Conservation (phyloP, 2,888 invertebrate species). For the Eurytoma adleriae region DNA sequence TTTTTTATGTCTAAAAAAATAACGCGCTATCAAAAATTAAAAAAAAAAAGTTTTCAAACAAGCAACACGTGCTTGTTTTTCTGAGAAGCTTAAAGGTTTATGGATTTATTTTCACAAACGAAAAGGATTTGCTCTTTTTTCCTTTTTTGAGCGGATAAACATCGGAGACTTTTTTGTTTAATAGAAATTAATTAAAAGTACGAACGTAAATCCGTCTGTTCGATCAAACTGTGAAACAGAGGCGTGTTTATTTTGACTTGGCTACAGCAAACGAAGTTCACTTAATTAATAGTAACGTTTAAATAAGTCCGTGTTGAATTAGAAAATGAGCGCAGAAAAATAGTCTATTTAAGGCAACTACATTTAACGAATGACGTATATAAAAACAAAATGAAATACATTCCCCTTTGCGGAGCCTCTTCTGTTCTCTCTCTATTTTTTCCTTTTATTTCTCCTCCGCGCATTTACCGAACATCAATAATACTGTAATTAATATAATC, state of each 20-base stretch:
- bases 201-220: background rate
- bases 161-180: background rate
- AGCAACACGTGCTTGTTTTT: no score
- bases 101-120: background rate
- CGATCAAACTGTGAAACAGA: background rate
- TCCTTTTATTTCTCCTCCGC: no score
- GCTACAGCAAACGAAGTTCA: constrained; percentile 21
- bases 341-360: constrained; percentile 13
- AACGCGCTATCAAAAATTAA: no score
- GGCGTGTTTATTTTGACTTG: constrained; percentile 14
- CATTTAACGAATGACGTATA: background rate
- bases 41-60: no score
- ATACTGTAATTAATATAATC: no score
- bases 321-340: constrained; percentile 13
- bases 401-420: no score
- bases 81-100: no score
- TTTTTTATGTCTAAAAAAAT: no score
- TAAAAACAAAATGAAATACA: background rate
- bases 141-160: background rate
- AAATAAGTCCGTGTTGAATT: background rate
- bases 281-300: constrained; percentile 9
- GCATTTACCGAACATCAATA: no score
- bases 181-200: background rate
- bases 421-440: no score
- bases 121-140: background rate